Conservation (phyloP, 2,888 invertebrate genomes). For the Ceraclea dissimilis region DNA sequence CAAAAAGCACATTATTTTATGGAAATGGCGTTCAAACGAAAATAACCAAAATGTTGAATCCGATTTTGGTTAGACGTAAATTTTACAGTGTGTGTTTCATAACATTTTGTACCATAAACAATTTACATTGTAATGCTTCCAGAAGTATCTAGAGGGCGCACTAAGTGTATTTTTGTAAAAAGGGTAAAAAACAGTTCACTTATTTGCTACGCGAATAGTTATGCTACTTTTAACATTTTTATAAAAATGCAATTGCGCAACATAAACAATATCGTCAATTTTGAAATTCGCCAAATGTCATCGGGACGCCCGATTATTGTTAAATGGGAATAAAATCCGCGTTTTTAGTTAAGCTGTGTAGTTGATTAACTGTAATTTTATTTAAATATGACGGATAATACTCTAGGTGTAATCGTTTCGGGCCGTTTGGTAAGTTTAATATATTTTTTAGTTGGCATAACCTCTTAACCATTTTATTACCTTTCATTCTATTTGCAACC, state of each 20-base stretch:
- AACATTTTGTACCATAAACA: not conserved
- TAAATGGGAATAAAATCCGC: not conserved
- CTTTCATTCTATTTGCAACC: too few relatives aligned
- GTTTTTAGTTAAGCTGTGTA: not conserved
- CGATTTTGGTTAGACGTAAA: too few relatives aligned
- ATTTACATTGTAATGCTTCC: not conserved
- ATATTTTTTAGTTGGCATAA: too few relatives aligned
- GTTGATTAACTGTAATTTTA: not conserved
- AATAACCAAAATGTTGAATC: too few relatives aligned
- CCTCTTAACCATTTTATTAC: too few relatives aligned
- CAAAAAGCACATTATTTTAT: too few relatives aligned
- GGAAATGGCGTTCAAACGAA: too few relatives aligned
- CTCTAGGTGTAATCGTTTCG: conserved; percentile 21
- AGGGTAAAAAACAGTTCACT: too few relatives aligned
- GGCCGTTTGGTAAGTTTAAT: conserved; percentile 19
- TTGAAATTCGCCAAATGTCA: not conserved
- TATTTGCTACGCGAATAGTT: too few relatives aligned
- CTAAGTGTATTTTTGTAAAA: not conserved
- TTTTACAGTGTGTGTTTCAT: too few relatives aligned
- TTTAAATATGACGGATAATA: conserved; percentile 8
- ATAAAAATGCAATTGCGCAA: not conserved
- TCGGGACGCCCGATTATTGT: not conserved
- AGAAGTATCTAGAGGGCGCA: not conserved
- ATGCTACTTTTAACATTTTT: not conserved
- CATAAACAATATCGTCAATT: not conserved